Conservation (phyloP, 1,140 invertebrate species). For the Eurytemora carolleeae region DNA sequence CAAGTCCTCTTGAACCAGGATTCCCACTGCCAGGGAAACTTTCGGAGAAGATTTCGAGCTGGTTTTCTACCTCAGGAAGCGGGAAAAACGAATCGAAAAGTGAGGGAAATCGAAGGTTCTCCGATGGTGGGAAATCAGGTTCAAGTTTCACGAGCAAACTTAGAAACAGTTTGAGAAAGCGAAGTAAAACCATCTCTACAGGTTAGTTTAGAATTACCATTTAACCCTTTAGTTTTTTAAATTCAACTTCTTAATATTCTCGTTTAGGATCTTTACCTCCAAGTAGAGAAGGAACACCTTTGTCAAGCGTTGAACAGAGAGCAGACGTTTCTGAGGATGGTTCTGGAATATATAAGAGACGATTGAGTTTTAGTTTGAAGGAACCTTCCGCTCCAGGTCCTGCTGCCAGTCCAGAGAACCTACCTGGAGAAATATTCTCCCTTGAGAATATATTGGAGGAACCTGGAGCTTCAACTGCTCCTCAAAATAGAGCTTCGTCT, state of each 20-base stretch:
- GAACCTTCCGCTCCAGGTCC: too few species aligned
- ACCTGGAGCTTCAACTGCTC: neutral
- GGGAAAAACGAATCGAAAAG: neutral
- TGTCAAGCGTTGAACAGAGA: too few species aligned
- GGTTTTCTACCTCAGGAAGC: neutral
- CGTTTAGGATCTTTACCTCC: too few species aligned
- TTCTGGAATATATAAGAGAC: too few species aligned
- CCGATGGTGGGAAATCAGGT: neutral
- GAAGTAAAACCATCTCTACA: neutral
- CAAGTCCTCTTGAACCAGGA: neutral
- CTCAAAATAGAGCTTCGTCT: too few species aligned
- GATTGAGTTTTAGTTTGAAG: too few species aligned
- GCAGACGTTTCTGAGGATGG: too few species aligned
- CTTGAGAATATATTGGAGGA: neutral
- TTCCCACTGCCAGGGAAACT: neutral
- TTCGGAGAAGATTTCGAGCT: neutral
- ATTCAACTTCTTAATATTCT: too few species aligned
- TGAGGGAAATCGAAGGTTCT: neutral
- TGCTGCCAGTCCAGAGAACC: neutral
- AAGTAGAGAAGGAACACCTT: too few species aligned
- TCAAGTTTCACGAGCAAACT: neutral
- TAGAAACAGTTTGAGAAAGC: neutral
- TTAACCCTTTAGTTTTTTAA: too few species aligned
- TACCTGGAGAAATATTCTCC: neutral
- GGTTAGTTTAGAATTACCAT: too few species aligned